Evolutionary conservation across 2,797 vertebrate species (phyloP).

Genomic region (Astyanax mexicanus): DNA sequence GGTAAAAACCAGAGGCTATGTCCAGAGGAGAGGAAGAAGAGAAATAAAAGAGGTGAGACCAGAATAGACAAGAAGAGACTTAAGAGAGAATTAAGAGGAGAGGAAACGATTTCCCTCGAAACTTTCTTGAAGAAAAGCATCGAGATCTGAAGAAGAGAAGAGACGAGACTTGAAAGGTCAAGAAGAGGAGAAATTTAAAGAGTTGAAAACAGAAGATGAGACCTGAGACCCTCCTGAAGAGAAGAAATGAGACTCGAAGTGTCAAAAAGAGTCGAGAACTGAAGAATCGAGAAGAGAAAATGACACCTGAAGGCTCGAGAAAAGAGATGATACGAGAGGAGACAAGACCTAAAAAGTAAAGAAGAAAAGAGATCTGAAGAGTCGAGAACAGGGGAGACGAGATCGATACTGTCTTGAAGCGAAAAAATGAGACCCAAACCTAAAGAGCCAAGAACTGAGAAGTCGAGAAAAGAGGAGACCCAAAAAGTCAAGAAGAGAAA

Average conservation of each 20-base stretch:
- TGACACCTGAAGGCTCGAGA: too few species aligned
- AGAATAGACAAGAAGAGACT: constrained; percentile 31
- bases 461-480: constrained; percentile 25
- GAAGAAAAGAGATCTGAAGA: constrained; percentile 3
- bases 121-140: too few species aligned
- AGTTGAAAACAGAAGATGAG: constrained; percentile 8
- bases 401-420: too few species aligned
- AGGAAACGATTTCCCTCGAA: too few species aligned
- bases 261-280: too few species aligned
- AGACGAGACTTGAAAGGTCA: too few species aligned
- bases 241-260: too few species aligned
- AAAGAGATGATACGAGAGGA: too few species aligned
- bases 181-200: constrained; percentile 1
- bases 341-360: background rate
- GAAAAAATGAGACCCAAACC: constrained; percentile 37
- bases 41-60: background rate
- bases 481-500: background rate
- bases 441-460: constrained; percentile 29
- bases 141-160: constrained; percentile 17
- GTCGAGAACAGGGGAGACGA: constrained; percentile 21
- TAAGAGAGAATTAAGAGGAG: background rate
- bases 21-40: background rate
- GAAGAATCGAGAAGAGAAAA: background rate
- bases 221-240: background rate
- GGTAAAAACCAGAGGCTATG: background rate